Percentiles rank a stretch among this genome's conserved stretches.
Conservation (phyloP, 2,888 invertebrate genomes). For the Andrena fulva region DNA sequence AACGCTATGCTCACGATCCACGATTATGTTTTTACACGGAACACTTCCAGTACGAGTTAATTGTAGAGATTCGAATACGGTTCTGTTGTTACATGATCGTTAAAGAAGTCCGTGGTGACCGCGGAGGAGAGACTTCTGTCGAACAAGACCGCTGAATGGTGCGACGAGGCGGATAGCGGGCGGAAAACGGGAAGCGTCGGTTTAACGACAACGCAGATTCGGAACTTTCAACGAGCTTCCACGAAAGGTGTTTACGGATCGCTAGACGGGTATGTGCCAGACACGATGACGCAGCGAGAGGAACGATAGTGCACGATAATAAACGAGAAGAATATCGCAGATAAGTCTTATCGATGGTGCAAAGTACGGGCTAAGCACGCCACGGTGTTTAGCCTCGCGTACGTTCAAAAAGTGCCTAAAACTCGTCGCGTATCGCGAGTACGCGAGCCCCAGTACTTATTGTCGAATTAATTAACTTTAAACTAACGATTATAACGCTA, state of each 20-base stretch:
- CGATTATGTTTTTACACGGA: conserved; percentile 56
- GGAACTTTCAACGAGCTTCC: conserved; percentile 56
- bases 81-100: conserved; percentile 21
- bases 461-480: conserved; percentile 59
- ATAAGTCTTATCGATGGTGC: conserved; percentile 61
- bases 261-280: conserved; percentile 53
- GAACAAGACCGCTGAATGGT: not conserved
- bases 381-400: conserved; percentile 57
- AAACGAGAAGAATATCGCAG: conserved; percentile 22
- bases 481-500: conserved; percentile 61
- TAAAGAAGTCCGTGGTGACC: not conserved
- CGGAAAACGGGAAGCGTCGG: not conserved
- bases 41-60: conserved; percentile 52
- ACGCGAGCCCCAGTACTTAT: conserved; percentile 67
- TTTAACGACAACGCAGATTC: not conserved
- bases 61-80: not conserved
- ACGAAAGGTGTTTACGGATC: conserved; percentile 37
- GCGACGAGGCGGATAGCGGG: not conserved
- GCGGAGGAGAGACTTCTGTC: not conserved
- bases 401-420: conserved; percentile 72
- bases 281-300: conserved; percentile 32
- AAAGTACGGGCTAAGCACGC: conserved; percentile 61
- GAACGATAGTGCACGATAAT: conserved; percentile 60
- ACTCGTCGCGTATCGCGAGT: conserved; percentile 65
- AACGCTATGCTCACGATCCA: conserved; percentile 61